Percentiles rank a stretch among this genome's conserved stretches.
These are phyloP conservation scores for Danio tinwini DNA, from an alignment of 2,797 vertebrate species.

Conservation along the genomic window DNA sequence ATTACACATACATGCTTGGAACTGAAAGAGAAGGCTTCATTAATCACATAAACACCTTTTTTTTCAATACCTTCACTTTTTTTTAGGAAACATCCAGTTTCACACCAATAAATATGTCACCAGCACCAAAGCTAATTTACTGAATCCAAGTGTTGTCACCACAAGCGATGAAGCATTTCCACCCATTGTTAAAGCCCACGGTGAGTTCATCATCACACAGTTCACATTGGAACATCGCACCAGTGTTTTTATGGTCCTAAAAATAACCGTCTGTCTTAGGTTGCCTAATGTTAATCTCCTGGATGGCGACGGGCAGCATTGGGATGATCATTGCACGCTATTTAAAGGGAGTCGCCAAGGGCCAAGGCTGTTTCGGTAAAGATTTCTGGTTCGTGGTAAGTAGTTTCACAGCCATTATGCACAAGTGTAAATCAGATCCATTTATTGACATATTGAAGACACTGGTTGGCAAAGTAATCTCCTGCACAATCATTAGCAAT, in stretches of 20 bases:
- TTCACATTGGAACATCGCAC: background rate
- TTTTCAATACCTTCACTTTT: background rate
- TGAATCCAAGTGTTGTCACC: background rate
- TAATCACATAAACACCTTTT: no score
- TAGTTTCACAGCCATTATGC: background rate
- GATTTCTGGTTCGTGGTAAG: conserved; percentile 82
- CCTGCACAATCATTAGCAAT: no score
- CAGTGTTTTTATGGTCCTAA: background rate
- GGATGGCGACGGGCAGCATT: conserved; percentile 79
- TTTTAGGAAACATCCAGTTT: conserved; percentile 69
- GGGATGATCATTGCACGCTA: conserved; percentile 81
- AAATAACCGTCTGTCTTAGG: conserved; percentile 67
- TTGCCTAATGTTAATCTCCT: conserved; percentile 80
- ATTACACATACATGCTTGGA: no score
- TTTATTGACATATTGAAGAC: no score
- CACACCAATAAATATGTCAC: conserved; percentile 64
- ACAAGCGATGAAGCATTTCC: background rate
- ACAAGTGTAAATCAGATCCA: no score
- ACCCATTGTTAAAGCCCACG: conserved; percentile 68
- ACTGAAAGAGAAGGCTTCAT: no score
- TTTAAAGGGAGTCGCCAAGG: conserved; percentile 66
- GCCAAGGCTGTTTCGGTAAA: conserved; percentile 65
- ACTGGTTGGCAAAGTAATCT: no score
- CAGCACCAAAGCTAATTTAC: conserved; percentile 60
- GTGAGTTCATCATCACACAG: conserved; percentile 53